These are phyloP conservation scores for Temnothorax longispinosus DNA, from an alignment of 1,140 invertebrate species.

Conservation along the genomic window DNA sequence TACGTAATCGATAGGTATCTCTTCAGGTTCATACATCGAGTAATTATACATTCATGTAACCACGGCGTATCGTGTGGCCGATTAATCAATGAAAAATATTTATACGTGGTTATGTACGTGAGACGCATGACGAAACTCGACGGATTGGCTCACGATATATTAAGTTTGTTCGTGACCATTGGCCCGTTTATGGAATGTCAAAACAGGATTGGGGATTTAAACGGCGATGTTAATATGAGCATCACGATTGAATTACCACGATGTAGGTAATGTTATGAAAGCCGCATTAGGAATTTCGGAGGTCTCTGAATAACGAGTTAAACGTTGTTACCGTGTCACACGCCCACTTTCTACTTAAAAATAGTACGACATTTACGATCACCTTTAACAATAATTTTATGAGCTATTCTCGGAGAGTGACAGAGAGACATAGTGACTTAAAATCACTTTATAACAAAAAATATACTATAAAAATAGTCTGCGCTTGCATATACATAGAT, in stretches of 20 bases:
- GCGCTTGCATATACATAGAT: background rate
- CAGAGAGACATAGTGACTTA: background rate
- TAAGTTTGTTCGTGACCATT: conserved; percentile 19
- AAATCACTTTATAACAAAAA: background rate
- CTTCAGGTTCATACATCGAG: background rate
- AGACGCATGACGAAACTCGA: background rate
- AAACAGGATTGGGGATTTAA: conserved; percentile 19
- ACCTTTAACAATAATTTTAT: background rate
- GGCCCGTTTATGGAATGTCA: conserved; percentile 28
- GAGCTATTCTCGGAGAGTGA: background rate
- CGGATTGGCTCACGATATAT: conserved; percentile 8
- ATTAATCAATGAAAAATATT: conserved; percentile 67
- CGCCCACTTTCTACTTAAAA: conserved; percentile 2
- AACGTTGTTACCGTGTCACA: background rate
- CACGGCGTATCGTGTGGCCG: background rate
- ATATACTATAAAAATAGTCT: background rate
- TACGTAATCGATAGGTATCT: background rate
- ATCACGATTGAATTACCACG: conserved; percentile 25
- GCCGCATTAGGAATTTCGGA: conserved; percentile 1
- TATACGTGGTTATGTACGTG: conserved; percentile 48
- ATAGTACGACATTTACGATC: conserved; percentile 4
- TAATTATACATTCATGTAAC: conserved; percentile 48
- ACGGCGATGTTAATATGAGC: background rate
- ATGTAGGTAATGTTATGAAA: background rate
- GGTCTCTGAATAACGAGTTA: background rate